These are phyloP conservation scores for Stegana nigrithorax DNA, from an alignment of 2,888 invertebrate species.

Conservation along the genomic window DNA sequence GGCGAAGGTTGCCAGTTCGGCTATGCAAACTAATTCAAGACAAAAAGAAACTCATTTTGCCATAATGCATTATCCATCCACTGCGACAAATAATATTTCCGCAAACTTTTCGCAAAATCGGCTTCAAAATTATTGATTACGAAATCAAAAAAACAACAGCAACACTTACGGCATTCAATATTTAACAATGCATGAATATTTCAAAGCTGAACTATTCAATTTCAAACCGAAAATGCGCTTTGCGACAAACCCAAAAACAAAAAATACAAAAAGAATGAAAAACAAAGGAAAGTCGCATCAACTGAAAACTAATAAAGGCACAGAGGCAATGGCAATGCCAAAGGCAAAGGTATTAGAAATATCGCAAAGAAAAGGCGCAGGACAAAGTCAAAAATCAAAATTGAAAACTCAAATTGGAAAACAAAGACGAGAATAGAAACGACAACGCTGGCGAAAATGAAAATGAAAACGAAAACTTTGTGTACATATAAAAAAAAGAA, in stretches of 20 bases:
- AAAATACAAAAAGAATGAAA: too few relatives aligned
- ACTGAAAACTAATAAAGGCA: constrained; percentile 1
- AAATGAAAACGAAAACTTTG: background rate
- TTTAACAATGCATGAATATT: too few relatives aligned
- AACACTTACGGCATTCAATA: background rate
- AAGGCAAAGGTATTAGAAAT: constrained; percentile 2
- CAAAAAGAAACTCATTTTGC: too few relatives aligned
- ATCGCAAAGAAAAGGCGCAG: background rate
- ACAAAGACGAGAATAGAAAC: background rate
- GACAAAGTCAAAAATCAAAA: constrained; percentile 8
- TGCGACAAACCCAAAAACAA: too few relatives aligned
- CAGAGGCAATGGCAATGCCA: background rate
- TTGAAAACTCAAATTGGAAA: constrained; percentile 2
- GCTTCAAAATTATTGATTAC: background rate
- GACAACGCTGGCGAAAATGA: background rate
- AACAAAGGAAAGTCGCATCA: too few relatives aligned
- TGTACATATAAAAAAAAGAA: background rate
- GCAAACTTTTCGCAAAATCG: too few relatives aligned
- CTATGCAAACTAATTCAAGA: too few relatives aligned
- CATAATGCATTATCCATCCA: too few relatives aligned
- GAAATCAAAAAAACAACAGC: background rate
- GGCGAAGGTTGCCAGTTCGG: too few relatives aligned
- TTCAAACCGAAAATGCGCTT: too few relatives aligned
- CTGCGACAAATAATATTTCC: too few relatives aligned
- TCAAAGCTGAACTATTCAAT: too few relatives aligned